phyloP scores from a whole-genome alignment of 1,140 invertebrate species.

The Psilanteris sp. region DNA sequence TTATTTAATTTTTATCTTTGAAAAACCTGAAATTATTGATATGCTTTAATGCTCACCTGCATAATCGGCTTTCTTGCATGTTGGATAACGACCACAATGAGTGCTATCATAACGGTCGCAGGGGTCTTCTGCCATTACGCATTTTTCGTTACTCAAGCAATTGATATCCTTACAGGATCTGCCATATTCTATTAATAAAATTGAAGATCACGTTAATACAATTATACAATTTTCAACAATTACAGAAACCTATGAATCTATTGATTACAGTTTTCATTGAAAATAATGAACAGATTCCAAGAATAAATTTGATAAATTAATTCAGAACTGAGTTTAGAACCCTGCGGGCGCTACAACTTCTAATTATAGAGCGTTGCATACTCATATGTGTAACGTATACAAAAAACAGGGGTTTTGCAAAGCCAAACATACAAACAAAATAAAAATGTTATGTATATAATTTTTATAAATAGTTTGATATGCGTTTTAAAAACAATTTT shows the following conservation, averaged over 20 bases:
- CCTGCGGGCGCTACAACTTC: slow-evolving; percentile 42
- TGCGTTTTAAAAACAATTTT: slow-evolving; percentile 9
- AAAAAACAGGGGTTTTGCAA: slow-evolving; percentile 1
- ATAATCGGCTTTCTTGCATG: slow-evolving; percentile 80
- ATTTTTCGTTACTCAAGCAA: slow-evolving; percentile 85
- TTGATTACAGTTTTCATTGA: slow-evolving; percentile 20
- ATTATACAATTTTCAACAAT: background rate
- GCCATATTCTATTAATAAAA: slow-evolving; percentile 84
- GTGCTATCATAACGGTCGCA: slow-evolving; percentile 81
- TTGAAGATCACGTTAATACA: background rate
- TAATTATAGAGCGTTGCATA: slow-evolving; percentile 15
- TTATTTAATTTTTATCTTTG: too few relatives aligned
- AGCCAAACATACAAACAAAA: slow-evolving; percentile 12
- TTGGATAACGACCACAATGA: slow-evolving; percentile 84
- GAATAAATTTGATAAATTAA: slow-evolving; percentile 46
- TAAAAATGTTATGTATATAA: slow-evolving; percentile 1
- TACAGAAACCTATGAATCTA: background rate
- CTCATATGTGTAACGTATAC: background rate
- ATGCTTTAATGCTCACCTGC: slow-evolving; percentile 66
- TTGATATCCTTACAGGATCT: slow-evolving; percentile 87
- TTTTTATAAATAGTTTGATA: slow-evolving; percentile 15
- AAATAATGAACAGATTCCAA: slow-evolving; percentile 39
- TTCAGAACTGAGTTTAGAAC: slow-evolving; percentile 15
- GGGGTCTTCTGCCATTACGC: slow-evolving; percentile 86
- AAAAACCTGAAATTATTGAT: too few relatives aligned